Conservation (phyloP, 2,797 vertebrate species). For the Notamacropus eugenii region DNA sequence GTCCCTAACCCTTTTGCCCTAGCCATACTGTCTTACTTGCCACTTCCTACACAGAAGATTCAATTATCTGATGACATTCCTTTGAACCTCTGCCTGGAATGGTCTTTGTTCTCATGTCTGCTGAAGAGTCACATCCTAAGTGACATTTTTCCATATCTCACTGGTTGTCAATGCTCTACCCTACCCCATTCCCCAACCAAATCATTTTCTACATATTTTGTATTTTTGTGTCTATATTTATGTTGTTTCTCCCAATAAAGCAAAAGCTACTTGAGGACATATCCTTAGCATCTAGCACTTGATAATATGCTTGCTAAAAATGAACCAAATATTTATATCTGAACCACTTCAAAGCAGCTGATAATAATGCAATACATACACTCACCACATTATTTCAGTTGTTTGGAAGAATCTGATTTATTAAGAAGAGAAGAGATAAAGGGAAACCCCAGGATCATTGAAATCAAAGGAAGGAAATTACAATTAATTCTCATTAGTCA, state of each 20-base stretch:
- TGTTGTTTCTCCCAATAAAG: neutral
- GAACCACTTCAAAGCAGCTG: neutral
- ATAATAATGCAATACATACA: neutral
- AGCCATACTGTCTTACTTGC: neutral
- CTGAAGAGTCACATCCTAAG: neutral
- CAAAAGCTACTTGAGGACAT: neutral
- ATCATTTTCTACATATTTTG: neutral
- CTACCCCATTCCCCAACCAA: neutral
- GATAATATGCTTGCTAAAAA: neutral
- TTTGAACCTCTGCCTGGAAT: neutral
- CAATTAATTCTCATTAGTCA: neutral
- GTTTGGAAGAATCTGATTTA: neutral
- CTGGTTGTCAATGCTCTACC: neutral
- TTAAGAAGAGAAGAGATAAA: neutral
- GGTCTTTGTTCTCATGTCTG: neutral
- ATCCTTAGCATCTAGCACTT: neutral
- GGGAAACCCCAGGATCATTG: neutral
- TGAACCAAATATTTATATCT: neutral
- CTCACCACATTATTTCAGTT: neutral
- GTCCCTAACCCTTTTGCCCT: neutral
- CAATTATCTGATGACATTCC: neutral
- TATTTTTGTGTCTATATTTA: neutral
- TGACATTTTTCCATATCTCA: neutral
- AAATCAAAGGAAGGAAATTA: neutral
- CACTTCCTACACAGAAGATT: neutral